Conservation (phyloP, 2,888 invertebrate species). For the Andricus quercusramuli region DNA sequence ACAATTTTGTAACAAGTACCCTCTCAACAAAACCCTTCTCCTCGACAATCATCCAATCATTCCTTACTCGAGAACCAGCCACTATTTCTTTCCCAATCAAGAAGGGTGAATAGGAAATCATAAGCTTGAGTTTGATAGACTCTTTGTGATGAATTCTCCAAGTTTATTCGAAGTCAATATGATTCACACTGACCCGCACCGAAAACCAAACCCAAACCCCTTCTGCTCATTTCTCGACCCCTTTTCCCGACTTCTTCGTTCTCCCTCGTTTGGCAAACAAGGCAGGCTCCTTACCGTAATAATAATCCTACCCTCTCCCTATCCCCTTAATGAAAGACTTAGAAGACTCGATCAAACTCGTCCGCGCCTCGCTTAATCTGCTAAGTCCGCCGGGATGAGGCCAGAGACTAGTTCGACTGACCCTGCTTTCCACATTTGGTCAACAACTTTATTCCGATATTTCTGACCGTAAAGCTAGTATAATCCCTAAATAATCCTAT, state of each 20-base stretch:
- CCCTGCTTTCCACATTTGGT: conserved; percentile 50
- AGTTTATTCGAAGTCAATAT: conserved; percentile 49
- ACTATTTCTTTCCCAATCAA: conserved; percentile 28
- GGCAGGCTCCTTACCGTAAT: conserved; percentile 71
- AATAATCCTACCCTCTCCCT: conserved; percentile 71
- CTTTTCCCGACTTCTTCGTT: conserved; percentile 65
- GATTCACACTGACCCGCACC: conserved; percentile 52
- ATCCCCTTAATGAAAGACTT: conserved; percentile 77
- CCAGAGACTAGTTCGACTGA: conserved; percentile 48
- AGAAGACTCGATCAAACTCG: conserved; percentile 78
- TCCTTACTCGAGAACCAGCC: background rate
- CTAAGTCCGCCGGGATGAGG: conserved; percentile 71
- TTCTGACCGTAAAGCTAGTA: conserved; percentile 46
- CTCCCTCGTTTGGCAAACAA: conserved; percentile 76
- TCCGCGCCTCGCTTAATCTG: conserved; percentile 74
- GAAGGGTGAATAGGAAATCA: conserved; percentile 27
- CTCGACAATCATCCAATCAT: conserved; percentile 24
- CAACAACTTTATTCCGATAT: conserved; percentile 61
- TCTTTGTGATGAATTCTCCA: conserved; percentile 56
- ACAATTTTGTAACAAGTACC: conserved; percentile 80
- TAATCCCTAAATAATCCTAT: conserved; percentile 70
- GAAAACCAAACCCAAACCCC: conserved; percentile 58
- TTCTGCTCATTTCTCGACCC: conserved; percentile 56
- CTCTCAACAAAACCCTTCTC: background rate
- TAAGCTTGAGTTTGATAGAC: conserved; percentile 57